These are phyloP conservation scores for Drosophila dives DNA, from an alignment of 2,888 invertebrate species.

Conservation along the genomic window DNA sequence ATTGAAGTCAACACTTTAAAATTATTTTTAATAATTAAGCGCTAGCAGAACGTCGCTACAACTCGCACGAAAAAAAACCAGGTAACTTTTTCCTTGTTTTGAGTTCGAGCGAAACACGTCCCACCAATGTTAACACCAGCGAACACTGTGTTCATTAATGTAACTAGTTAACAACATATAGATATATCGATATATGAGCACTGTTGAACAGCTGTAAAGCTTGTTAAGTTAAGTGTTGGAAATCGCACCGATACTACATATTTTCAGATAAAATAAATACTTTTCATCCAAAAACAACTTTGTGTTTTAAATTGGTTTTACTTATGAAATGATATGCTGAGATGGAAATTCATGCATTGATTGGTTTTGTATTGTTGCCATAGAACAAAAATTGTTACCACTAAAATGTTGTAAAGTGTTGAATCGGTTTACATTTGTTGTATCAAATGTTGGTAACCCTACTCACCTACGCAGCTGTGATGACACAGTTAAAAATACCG, in stretches of 20 bases:
- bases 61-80: constrained; percentile 40
- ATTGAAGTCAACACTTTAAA: neutral
- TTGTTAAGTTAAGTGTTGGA: constrained; percentile 11
- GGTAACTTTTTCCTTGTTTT: constrained; percentile 44
- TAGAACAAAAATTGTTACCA: neutral
- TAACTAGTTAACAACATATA: constrained; percentile 1
- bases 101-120: constrained; percentile 34
- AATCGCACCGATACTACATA: neutral
- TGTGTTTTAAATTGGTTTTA: neutral
- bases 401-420: too few species aligned
- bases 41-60: constrained; percentile 47
- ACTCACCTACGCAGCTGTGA: neutral
- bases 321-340: neutral
- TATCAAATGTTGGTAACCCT: neutral
- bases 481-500: constrained; percentile 6
- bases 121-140: constrained; percentile 31
- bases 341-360: neutral
- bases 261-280: neutral
- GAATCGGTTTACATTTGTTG: constrained; percentile 1
- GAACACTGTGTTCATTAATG: constrained; percentile 17
- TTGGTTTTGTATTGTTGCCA: neutral
- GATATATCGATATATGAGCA: constrained; percentile 18
- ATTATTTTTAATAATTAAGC: constrained; percentile 19
- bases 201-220: constrained; percentile 35
- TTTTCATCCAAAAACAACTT: neutral